Evolutionary conservation across 2,888 invertebrate genomes (phyloP).

Genomic region (Hydropsyche betteni): DNA sequence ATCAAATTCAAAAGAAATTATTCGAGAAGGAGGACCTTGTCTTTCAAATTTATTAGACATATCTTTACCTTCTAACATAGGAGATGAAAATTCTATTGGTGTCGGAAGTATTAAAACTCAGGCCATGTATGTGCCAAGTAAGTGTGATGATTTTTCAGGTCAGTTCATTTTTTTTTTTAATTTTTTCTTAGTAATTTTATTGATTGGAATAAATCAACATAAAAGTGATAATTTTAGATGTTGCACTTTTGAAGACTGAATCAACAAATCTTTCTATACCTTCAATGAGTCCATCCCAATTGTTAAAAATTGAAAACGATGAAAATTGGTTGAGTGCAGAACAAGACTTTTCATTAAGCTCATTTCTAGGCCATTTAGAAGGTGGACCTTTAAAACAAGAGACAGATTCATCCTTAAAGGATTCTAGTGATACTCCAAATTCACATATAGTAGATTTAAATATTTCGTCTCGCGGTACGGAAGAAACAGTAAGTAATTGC

Average conservation of each 20-base stretch:
- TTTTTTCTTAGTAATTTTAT: background rate
- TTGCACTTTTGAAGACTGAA: conserved; percentile 53
- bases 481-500: conserved; percentile 35
- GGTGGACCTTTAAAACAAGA: conserved; percentile 9
- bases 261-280: conserved; percentile 58
- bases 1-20: background rate
- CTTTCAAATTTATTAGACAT: conserved; percentile 52
- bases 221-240: background rate
- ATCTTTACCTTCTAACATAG: conserved; percentile 47
- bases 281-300: conserved; percentile 71
- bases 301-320: conserved; percentile 71
- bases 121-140: conserved; percentile 48
- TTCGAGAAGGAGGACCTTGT: conserved; percentile 16
- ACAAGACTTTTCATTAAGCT: conserved; percentile 87
- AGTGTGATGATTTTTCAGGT: conserved; percentile 56
- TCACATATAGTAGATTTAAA: conserved; percentile 47
- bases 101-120: conserved; percentile 48
- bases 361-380: conserved; percentile 83
- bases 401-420: conserved; percentile 59
- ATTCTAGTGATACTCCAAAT: conserved; percentile 54
- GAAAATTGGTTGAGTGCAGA: conserved; percentile 78
- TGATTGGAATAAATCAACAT: too few relatives aligned
- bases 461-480: conserved; percentile 14
- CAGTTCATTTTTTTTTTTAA: conserved; percentile 5
- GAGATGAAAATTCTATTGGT: conserved; percentile 53